These are phyloP conservation scores for Mnemiopsis leidyi DNA, from an alignment of 37 sponge, comb jelly and placozoan genomes.

Conservation along the genomic window DNA sequence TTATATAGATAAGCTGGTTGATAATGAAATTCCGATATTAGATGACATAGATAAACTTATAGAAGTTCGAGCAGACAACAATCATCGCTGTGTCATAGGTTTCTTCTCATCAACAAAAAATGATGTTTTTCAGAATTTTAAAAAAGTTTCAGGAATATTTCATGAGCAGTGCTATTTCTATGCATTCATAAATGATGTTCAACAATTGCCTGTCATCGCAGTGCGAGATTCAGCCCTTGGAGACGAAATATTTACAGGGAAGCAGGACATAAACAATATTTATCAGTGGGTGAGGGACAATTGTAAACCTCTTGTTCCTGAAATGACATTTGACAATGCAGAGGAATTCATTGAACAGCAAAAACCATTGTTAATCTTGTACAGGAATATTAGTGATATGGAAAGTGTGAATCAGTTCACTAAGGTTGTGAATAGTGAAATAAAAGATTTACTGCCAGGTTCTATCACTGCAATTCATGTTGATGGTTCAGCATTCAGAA, in stretches of 20 bases:
- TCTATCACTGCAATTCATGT: neutral
- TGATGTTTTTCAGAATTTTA: neutral
- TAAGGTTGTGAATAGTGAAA: neutral
- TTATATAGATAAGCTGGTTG: neutral
- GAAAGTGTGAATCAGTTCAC: neutral
- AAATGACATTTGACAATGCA: conserved; percentile 32
- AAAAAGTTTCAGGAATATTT: neutral
- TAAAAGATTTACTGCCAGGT: neutral
- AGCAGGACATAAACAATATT: neutral
- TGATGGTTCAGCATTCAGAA: neutral
- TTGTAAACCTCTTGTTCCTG: neutral
- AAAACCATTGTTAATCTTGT: neutral
- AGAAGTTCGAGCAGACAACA: neutral
- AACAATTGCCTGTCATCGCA: neutral
- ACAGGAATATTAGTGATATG: neutral
- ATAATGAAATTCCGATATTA: conserved; percentile 9
- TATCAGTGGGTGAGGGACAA: conserved; percentile 23
- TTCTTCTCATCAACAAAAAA: neutral
- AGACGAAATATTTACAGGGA: conserved; percentile 15
- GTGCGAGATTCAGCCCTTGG: conserved; percentile 4
- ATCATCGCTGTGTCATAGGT: conserved; percentile 27
- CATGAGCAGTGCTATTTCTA: conserved; percentile 29
- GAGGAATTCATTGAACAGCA: conserved; percentile 9
- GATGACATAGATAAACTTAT: neutral
- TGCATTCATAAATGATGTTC: conserved; percentile 14